Evolutionary conservation across 92 coral and sea anemone species (phyloP).

Genomic region (Paramuricea clavata): DNA sequence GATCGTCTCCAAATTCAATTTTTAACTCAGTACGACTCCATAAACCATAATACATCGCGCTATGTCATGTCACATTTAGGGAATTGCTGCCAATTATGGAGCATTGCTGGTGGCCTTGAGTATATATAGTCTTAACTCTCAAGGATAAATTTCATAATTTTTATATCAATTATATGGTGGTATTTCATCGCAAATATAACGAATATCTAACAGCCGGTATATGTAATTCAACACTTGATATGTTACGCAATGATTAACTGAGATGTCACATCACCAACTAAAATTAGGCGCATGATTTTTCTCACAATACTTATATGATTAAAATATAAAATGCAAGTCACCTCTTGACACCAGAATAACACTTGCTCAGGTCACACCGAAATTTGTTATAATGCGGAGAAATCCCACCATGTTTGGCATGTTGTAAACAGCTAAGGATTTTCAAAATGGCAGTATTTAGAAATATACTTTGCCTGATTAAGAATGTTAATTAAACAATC

Average conservation of each 20-base stretch:
- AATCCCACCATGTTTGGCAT: too few relatives aligned
- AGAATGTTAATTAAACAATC: too few relatives aligned
- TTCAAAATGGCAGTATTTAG: too few relatives aligned
- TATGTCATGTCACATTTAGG: too few relatives aligned
- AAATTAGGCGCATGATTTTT: neutral
- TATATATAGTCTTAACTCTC: too few relatives aligned
- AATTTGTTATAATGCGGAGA: neutral
- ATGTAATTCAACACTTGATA: slow-evolving; percentile 2
- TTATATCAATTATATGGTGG: neutral
- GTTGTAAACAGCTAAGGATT: neutral
- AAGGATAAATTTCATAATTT: too few relatives aligned
- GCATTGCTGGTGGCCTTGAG: too few relatives aligned
- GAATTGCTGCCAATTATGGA: too few relatives aligned
- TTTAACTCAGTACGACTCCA: too few relatives aligned
- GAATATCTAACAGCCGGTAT: neutral
- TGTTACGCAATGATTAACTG: neutral
- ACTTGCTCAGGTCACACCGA: neutral
- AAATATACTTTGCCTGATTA: too few relatives aligned
- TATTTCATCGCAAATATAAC: neutral
- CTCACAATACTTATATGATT: neutral
- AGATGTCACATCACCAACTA: neutral
- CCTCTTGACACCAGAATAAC: neutral
- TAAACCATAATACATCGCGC: too few relatives aligned
- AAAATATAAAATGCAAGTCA: neutral
- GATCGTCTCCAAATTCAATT: too few relatives aligned